Conservation (phyloP, 2,797 vertebrate species). For the Aythya fuligula region DNA sequence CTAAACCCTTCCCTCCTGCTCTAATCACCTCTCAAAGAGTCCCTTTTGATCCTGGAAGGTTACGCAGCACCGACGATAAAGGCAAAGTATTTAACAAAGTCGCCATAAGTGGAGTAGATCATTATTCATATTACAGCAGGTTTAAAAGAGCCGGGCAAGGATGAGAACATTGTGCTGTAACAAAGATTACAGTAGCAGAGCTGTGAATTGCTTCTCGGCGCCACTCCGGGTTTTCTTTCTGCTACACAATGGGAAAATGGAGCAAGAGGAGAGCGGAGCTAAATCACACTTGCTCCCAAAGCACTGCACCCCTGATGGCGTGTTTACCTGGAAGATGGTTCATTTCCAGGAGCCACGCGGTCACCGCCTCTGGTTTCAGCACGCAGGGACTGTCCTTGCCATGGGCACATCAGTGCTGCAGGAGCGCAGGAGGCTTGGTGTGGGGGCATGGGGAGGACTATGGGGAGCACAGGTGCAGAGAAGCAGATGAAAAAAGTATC, state of each 20-base stretch:
- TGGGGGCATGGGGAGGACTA: neutral
- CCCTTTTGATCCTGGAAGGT: constrained; percentile 44
- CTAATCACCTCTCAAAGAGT: constrained; percentile 63
- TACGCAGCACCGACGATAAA: constrained; percentile 32
- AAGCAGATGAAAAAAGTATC: constrained; percentile 19
- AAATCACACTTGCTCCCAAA: neutral
- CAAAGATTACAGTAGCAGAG: constrained; percentile 38
- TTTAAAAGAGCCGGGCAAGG: constrained; percentile 51
- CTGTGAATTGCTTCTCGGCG: constrained; percentile 19
- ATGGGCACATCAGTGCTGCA: neutral
- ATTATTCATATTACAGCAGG: constrained; percentile 60
- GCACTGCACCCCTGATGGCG: neutral
- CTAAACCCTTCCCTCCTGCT: constrained; percentile 41
- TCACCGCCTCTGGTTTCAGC: neutral
- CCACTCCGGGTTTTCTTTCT: constrained; percentile 20
- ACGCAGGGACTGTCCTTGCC: neutral
- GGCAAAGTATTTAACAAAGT: constrained; percentile 64
- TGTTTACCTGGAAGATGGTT: constrained; percentile 10
- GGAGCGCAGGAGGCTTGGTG: neutral
- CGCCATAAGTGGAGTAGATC: neutral
- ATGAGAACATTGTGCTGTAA: constrained; percentile 29
- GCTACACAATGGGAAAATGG: neutral
- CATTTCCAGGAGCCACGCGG: neutral
- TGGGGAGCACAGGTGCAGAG: neutral
- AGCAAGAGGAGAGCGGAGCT: neutral